Conservation (phyloP, 92 coral and sea anemone species). For the Porites lobata region DNA sequence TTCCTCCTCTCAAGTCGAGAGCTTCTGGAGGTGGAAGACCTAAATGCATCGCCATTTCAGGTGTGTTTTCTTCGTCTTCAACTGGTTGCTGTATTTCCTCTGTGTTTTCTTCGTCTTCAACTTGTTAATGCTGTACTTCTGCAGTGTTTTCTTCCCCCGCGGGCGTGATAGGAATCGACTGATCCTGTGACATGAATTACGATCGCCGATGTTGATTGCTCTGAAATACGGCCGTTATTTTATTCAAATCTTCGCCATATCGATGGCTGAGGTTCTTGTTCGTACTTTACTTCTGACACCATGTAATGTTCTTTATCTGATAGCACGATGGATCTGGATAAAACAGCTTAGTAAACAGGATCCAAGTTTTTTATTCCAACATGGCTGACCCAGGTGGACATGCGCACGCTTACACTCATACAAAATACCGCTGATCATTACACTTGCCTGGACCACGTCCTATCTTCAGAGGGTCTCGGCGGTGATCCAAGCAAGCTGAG, state of each 20-base stretch:
- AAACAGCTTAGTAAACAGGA: too few species aligned
- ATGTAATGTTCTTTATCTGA: slow-evolving; percentile 2
- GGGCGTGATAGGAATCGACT: too few species aligned
- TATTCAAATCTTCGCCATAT: slow-evolving; percentile 13
- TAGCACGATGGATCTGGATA: too few species aligned
- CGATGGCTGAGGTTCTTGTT: slow-evolving; percentile 14
- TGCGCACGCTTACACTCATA: too few species aligned
- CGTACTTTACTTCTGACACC: slow-evolving; percentile 36
- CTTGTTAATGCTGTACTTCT: slow-evolving; percentile 15
- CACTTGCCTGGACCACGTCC: slow-evolving; percentile 19
- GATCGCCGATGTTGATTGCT: slow-evolving; percentile 10
- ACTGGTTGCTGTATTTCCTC: slow-evolving; percentile 30
- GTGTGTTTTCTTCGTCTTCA: slow-evolving; percentile 35
- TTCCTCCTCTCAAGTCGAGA: slow-evolving; percentile 64
- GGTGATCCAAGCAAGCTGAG: slow-evolving; percentile 41
- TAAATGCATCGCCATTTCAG: slow-evolving; percentile 53
- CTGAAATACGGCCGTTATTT: slow-evolving; percentile 19
- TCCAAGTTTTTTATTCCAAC: too few species aligned
- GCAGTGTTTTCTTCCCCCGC: neutral
- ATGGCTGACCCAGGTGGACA: too few species aligned
- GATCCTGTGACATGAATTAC: slow-evolving; percentile 34
- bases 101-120: neutral
- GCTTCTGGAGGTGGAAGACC: slow-evolving; percentile 72
- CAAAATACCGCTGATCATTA: too few species aligned
- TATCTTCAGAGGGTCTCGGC: slow-evolving; percentile 29